Evolutionary conservation across 2,888 invertebrate species (phyloP).

Genomic region (Cephus spinipes): DNA sequence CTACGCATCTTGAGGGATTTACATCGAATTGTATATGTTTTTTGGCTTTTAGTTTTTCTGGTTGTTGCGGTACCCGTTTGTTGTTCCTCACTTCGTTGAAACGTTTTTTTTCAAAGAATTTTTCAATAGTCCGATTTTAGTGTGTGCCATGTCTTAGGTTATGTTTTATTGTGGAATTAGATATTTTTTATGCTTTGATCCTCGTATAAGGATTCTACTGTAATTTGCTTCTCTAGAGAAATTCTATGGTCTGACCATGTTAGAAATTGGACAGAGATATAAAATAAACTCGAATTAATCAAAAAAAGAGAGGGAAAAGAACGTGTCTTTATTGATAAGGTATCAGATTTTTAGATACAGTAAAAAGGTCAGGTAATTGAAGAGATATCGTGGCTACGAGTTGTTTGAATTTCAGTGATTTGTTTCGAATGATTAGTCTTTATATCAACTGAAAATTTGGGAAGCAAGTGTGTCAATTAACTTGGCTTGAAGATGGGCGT

Average conservation of each 20-base stretch:
- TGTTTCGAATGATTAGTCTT: not conserved
- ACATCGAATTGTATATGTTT: not conserved
- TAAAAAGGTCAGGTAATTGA: not conserved
- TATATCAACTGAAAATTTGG: not conserved
- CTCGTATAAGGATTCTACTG: not conserved
- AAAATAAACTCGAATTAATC: not conserved
- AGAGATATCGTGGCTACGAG: not conserved
- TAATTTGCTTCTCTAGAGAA: not conserved
- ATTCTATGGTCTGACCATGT: not conserved
- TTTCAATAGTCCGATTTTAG: not conserved
- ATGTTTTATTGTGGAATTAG: not conserved
- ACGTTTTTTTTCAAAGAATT: not conserved
- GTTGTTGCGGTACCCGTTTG: not conserved
- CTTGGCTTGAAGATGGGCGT: not conserved
- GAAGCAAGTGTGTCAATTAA: not conserved
- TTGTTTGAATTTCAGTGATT: not conserved
- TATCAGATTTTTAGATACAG: not conserved
- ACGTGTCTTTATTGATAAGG: not conserved
- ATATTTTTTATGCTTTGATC: not conserved
- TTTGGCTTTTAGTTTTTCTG: not conserved
- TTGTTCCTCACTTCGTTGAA: not conserved
- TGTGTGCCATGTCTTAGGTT: not conserved
- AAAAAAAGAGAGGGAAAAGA: not conserved
- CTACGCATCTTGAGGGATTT: not conserved
- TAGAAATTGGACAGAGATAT: not conserved